Base-by-base conservation (phyloP, 64 coral and sea anemone species). In the Cladopsammia gracilis region DNA sequence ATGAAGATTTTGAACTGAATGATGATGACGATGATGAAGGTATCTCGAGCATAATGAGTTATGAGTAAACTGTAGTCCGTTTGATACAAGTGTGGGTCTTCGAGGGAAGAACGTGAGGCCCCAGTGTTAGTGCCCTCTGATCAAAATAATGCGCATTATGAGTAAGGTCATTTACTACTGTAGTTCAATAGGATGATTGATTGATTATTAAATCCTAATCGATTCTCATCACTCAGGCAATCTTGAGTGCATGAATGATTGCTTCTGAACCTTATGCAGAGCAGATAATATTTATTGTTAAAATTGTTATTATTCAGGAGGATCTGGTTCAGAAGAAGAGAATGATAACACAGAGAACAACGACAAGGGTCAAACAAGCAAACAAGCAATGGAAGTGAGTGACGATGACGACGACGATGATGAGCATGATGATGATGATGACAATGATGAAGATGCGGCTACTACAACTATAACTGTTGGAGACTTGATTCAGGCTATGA, bases 1-100 rank as follows among this genome's bases (percentile, higher is more conserved):
- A 98, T 89, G 91, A 93, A 86, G 97, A 98, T 56, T 98, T 98
- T 98, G 73, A 98, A 77, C 56, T 98, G 75, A 86, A 90, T 83
- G 94, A 93, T 79, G 79, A 96, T 61, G 91, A 95, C 66, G 73
- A 82, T 76, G 64, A 67, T 34, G 64, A 88, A 20, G 24, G 70
- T 68, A 25, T 60, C 6, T 46, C 25, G 45, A 18, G 10, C 7
- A 23, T 70, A 14, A 14, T 73, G 16, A 12, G 3, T 26, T 0
- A 54, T 7, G 52, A 54, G 52, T 7, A 54, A 11, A 54, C 11
- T 11, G 11, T 54, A 7, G 52, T n/a, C n/a, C n/a, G n/a, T n/a
- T n/a, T n/a, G n/a, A n/a, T n/a, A n/a, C n/a, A n/a, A n/a, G n/a
- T n/a, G n/a, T n/a, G n/a, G n/a, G n/a, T n/a, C n/a, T n/a, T n/a